Evolutionary conservation across 2,113 vertebrate species (phyloP), one percentile per base, ranked within the genome.

Genomic region (Leptobrachium ailaonicum): DNA sequence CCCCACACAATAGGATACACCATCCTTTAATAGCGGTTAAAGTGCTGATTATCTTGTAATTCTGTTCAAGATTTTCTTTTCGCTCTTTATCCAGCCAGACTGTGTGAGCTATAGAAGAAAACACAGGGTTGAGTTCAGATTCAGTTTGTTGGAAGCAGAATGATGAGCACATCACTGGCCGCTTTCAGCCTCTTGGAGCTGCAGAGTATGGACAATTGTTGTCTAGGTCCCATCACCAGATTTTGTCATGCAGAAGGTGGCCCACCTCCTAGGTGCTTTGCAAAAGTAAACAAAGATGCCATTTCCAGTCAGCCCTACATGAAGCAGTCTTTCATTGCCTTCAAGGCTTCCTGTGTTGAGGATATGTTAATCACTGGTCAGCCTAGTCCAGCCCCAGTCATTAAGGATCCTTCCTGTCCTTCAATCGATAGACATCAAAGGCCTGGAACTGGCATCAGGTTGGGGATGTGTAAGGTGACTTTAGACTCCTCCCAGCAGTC

Each of bases 291-390:
- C 47, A 20, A 9, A 14, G 58, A 44, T 4, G 58, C n/a, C 4
- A 32, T 94, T 95, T 88, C 90, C 92, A 95, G 93, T 95, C 85
- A 82, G 91, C 91, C 92, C 89, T 93, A 90, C 90, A 94, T 95
- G 92, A 93, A 94, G 94, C 90, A 86, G 87, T 88, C 87, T 90
- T 95, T 93, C 92, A 32, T 50, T 50, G 92, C 92, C 87, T 71
- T 64, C 88, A 88, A 86, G 86, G 89, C 90, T 95, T 93, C 90
- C 94, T 95, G 94, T 89, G 92, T 96, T 95, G 94, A 94, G 91
- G 89, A 93, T 93, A 91, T 96, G 95, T 92, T 96, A 96, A 96
- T 96, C 93, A 92, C 94, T 96, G 94, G 94, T 94, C 95, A 92
- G 76, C 86, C 88, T 86, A 66, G 71, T 80, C 81, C 83, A 86